Evolutionary conservation across 1,140 invertebrate species (phyloP).

Genomic region (Saccostrea cuccullata): DNA sequence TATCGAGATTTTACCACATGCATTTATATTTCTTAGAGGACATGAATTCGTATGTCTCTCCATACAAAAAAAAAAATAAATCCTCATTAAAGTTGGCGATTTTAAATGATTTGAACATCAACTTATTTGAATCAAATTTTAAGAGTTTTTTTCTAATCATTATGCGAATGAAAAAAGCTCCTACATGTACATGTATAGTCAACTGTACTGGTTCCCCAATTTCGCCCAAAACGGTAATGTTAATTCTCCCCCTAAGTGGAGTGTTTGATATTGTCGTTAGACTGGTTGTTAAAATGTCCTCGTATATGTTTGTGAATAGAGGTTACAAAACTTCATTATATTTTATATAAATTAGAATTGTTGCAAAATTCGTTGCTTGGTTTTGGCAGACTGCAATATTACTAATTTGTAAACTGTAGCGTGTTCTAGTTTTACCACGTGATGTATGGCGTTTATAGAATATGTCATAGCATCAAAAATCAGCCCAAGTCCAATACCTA

Average conservation of each 20-base stretch:
- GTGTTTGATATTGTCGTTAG: neutral
- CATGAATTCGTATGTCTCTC: no score
- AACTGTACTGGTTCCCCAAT: constrained; percentile 64
- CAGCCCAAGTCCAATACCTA: constrained; percentile 67
- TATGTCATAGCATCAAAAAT: constrained; percentile 55
- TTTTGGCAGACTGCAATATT: neutral
- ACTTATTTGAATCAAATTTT: no score
- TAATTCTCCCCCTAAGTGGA: constrained; percentile 62
- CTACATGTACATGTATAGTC: no score
- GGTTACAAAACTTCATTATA: neutral
- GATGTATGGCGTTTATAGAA: constrained; percentile 41
- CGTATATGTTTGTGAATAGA: neutral
- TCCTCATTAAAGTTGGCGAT: no score
- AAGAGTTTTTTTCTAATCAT: no score
- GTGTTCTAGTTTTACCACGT: constrained; percentile 55
- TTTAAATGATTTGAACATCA: no score
- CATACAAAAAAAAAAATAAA: no score
- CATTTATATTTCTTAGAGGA: no score
- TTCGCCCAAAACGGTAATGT: constrained; percentile 59
- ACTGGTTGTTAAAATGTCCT: neutral
- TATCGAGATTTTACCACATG: no score
- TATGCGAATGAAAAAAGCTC: no score
- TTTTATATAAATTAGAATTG: no score
- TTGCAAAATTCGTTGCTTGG: no score
- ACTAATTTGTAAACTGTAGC: constrained; percentile 58